A percentile compares a stretch with the other conserved stretches of the same genome.
phyloP scores from a whole-genome alignment of 1,140 invertebrate genomes.

The Plutomurus gul region DNA sequence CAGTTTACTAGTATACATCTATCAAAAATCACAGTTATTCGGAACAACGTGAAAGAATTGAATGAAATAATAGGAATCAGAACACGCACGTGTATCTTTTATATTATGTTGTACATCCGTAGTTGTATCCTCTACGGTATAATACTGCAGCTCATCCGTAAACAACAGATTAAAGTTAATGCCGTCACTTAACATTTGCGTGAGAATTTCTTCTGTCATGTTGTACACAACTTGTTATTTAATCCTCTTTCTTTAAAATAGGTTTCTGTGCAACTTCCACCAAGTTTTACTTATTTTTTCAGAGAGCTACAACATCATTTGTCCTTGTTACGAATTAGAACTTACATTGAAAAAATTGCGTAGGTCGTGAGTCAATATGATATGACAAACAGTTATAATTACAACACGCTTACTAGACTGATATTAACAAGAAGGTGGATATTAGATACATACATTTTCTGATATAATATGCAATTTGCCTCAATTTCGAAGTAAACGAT shows the following conservation, averaged over 20 bases:
- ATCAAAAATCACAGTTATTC: conserved; percentile 25
- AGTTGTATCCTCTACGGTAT: not conserved
- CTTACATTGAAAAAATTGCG: not conserved
- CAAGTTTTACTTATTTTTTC: not conserved
- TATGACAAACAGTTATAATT: no score
- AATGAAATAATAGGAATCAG: conserved; percentile 20
- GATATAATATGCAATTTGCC: no score
- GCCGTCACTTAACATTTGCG: not conserved
- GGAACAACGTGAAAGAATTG: conserved; percentile 4
- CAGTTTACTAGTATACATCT: no score
- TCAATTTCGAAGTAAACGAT: no score
- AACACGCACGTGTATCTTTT: not conserved
- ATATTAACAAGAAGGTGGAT: no score
- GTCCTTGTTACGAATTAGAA: not conserved
- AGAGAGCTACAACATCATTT: not conserved
- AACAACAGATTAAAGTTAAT: not conserved
- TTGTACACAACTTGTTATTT: conserved; percentile 17
- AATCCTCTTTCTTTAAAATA: not conserved
- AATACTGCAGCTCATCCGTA: not conserved
- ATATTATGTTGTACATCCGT: not conserved
- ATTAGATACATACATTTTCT: no score
- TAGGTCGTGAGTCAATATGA: no score
- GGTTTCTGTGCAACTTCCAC: not conserved
- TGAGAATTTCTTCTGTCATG: not conserved
- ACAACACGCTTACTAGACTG: no score